Conservation (phyloP, 2,113 vertebrate species). For the Festucalex cinctus region DNA sequence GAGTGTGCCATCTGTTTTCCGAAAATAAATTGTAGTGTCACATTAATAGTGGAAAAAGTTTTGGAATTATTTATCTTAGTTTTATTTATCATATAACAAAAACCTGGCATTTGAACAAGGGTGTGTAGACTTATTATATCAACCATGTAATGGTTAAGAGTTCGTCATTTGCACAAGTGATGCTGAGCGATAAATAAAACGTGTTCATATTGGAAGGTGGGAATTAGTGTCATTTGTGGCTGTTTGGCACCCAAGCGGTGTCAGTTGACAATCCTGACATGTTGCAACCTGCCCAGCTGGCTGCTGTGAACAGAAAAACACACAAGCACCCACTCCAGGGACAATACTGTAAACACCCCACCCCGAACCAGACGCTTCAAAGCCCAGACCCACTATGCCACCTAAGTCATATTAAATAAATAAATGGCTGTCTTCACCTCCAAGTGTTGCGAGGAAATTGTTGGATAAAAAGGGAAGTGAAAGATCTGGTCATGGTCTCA, state of each 20-base stretch:
- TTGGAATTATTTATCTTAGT: too few species aligned
- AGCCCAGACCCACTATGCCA: not conserved
- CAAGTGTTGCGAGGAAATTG: not conserved
- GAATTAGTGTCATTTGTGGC: not conserved
- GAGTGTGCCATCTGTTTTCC: too few species aligned
- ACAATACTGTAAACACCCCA: not conserved
- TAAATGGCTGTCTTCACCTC: not conserved
- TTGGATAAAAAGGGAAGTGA: not conserved
- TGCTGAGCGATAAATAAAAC: slow-evolving; percentile 1
- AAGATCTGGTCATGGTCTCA: too few species aligned
- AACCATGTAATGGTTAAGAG: not conserved
- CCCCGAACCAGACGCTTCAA: not conserved
- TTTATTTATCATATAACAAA: not conserved
- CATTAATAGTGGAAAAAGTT: too few species aligned
- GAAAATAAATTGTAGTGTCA: too few species aligned
- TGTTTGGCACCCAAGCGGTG: slow-evolving; percentile 23
- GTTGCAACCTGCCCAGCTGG: slow-evolving; percentile 23
- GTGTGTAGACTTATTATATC: not conserved
- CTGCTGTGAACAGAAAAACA: not conserved
- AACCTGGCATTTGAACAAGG: not conserved
- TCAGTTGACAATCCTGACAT: slow-evolving; percentile 28
- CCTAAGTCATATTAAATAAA: not conserved
- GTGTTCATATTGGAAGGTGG: not conserved
- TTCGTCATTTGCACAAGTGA: not conserved
- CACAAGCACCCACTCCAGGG: not conserved